phyloP scores from a whole-genome alignment of 2,113 vertebrate genomes.

The Harpagus bidentatus region DNA sequence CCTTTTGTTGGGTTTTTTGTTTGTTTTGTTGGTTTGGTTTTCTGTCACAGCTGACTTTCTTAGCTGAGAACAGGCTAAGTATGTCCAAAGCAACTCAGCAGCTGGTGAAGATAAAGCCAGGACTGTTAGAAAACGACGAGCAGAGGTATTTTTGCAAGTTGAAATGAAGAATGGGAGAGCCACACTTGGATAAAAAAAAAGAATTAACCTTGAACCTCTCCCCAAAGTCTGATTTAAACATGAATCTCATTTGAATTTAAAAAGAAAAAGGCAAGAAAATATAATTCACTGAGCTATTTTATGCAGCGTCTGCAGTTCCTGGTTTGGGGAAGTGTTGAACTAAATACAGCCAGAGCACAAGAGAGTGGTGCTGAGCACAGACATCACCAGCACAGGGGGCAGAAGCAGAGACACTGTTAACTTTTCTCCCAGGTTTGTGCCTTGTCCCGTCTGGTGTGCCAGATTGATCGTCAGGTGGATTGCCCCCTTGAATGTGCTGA shows the following conservation, averaged over 20 bases:
- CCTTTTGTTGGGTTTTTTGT: background rate
- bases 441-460: background rate
- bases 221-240: background rate
- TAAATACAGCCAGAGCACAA: background rate
- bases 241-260: slow-evolving; percentile 3
- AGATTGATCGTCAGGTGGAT: background rate
- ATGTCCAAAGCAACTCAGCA: background rate
- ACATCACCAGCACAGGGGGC: background rate
- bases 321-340: background rate
- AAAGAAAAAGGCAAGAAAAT: background rate
- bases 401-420: background rate
- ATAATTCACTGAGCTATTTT: background rate
- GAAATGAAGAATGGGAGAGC: background rate
- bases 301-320: background rate
- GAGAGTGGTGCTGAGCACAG: background rate
- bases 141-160: background rate
- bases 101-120: background rate
- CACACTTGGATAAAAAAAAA: background rate
- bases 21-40: too few species aligned
- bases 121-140: background rate
- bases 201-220: slow-evolving; percentile 5
- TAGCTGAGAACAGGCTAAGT: background rate
- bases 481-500: background rate
- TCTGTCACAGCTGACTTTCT: background rate
- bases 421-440: background rate